Conservation (phyloP, 1,140 invertebrate species). For the Ridgeia piscesae region DNA sequence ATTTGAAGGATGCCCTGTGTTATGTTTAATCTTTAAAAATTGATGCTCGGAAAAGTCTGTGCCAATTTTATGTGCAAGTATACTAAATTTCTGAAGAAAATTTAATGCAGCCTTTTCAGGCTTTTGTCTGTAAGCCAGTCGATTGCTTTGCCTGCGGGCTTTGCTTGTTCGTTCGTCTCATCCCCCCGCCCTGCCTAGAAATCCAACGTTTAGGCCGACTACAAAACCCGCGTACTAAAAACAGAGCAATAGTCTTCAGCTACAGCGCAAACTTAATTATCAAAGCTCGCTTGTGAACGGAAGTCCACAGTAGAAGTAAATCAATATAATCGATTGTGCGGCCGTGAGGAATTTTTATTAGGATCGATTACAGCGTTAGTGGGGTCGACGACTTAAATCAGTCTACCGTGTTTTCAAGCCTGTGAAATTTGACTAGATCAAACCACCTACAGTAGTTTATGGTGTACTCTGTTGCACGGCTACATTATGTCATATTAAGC, state of each 20-base stretch:
- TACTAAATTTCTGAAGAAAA: too few relatives aligned
- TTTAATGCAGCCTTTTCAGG: too few relatives aligned
- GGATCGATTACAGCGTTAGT: background rate
- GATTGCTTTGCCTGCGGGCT: background rate
- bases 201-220: background rate
- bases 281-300: background rate
- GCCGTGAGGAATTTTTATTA: background rate
- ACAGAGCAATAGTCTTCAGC: background rate
- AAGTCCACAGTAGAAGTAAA: background rate
- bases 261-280: background rate
- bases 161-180: background rate
- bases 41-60: too few relatives aligned
- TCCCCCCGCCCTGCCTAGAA: background rate
- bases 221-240: background rate
- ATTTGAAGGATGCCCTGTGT: too few relatives aligned
- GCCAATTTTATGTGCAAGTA: too few relatives aligned
- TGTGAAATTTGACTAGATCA: too few relatives aligned
- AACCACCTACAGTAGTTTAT: too few relatives aligned
- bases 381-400: background rate
- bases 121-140: background rate
- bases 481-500: too few relatives aligned
- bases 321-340: background rate
- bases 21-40: too few relatives aligned
- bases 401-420: too few relatives aligned
- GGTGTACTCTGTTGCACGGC: too few relatives aligned